Evolutionary conservation across 2,797 vertebrate genomes (phyloP).

Genomic region (Danio choprae): DNA sequence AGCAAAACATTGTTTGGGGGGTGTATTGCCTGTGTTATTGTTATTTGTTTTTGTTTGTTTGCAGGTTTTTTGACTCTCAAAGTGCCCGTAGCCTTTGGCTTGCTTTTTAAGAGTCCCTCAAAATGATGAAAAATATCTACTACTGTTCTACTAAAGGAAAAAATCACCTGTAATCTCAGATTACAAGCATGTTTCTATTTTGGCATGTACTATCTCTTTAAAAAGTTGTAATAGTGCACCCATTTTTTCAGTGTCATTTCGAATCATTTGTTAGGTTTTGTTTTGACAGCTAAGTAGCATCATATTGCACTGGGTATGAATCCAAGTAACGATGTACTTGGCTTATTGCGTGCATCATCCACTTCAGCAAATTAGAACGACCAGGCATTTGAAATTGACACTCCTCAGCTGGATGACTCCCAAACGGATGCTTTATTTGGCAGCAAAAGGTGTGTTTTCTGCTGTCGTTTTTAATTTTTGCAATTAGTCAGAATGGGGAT

Average conservation of each 20-base stretch:
- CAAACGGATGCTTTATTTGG: conserved; percentile 64
- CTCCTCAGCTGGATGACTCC: conserved; percentile 62
- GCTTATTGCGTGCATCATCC: conserved; percentile 65
- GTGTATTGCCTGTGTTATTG: no score
- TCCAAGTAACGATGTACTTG: conserved; percentile 66
- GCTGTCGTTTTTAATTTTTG: conserved; percentile 35
- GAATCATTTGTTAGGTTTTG: conserved; percentile 29
- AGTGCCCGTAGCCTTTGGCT: no score
- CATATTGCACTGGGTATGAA: conserved; percentile 50
- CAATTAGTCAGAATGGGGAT: conserved; percentile 36
- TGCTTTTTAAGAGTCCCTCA: no score
- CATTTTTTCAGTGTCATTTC: background rate
- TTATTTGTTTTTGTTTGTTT: no score
- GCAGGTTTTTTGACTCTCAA: no score
- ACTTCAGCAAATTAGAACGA: conserved; percentile 67
- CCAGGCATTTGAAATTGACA: conserved; percentile 62
- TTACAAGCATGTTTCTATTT: no score
- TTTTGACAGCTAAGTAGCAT: conserved; percentile 52
- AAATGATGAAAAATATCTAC: no score
- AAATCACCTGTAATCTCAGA: no score
- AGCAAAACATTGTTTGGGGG: no score
- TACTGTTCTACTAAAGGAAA: no score
- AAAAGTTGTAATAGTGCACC: background rate
- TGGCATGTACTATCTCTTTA: background rate
- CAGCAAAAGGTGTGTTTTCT: conserved; percentile 45